A percentile compares a stretch with the other conserved stretches of the same genome.
phyloP scores from a whole-genome alignment of 1,140 invertebrate genomes.

The Mactra quadrangularis region DNA sequence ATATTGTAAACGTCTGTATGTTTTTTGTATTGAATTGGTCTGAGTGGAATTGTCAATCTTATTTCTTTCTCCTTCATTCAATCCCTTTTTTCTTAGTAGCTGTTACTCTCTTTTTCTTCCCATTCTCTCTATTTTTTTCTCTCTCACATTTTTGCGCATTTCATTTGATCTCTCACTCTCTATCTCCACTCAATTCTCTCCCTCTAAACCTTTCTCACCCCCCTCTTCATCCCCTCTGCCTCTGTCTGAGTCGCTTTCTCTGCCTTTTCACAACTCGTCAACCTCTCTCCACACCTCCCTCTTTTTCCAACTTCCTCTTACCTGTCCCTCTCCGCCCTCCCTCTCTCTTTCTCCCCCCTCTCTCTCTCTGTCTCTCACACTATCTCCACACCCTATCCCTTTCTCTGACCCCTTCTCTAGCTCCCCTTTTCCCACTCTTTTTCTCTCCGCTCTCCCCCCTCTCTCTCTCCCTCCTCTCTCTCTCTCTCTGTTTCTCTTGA shows the following conservation, averaged over 20 bases:
- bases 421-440: slow-evolving; percentile 6
- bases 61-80: too few relatives aligned
- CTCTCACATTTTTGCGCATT: too few relatives aligned
- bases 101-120: too few relatives aligned
- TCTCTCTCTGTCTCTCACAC: neutral
- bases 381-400: neutral
- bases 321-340: neutral
- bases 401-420: neutral
- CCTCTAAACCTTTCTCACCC: too few relatives aligned
- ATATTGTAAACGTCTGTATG: too few relatives aligned
- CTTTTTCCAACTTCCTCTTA: neutral
- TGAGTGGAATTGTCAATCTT: too few relatives aligned
- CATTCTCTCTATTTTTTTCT: too few relatives aligned
- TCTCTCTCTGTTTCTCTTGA: slow-evolving; percentile 17
- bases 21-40: too few relatives aligned
- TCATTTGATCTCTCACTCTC: too few relatives aligned
- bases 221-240: too few relatives aligned
- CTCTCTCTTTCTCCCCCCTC: neutral
- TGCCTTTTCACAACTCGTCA: neutral
- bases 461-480: slow-evolving; percentile 19
- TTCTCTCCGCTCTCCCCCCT: neutral
- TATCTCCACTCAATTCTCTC: too few relatives aligned
- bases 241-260: neutral
- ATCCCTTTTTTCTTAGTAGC: too few relatives aligned
- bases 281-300: neutral